Evolutionary conservation across 1,140 invertebrate genomes (phyloP).

Genomic region (Apis cerana): DNA sequence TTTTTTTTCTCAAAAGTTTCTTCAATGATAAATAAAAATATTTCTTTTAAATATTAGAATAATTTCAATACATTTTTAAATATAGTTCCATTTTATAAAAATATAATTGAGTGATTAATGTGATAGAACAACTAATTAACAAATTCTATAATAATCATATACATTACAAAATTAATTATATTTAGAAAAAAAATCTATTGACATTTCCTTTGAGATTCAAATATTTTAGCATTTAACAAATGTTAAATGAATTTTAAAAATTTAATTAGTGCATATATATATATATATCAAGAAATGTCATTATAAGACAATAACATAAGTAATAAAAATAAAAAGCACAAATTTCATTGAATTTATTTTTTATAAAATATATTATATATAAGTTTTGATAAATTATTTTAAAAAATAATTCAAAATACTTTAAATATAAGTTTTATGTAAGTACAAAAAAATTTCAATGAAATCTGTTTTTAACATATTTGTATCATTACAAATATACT

Average conservation of each 20-base stretch:
- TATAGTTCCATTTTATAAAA: constrained; percentile 16
- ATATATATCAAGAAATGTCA: not conserved
- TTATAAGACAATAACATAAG: not conserved
- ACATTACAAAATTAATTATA: not conserved
- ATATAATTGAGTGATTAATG: not conserved
- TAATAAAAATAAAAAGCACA: not conserved
- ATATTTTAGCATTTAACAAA: not conserved
- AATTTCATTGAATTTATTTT: constrained; percentile 6
- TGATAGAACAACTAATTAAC: not conserved
- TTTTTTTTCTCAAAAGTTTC: too few relatives aligned
- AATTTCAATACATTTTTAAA: not conserved
- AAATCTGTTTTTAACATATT: not conserved
- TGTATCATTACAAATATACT: not conserved
- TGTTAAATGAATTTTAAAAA: not conserved
- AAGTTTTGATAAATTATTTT: not conserved
- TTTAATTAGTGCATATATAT: not conserved
- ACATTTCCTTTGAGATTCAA: constrained; percentile 35
- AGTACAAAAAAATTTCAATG: not conserved
- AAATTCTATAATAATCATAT: not conserved
- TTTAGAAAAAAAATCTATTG: not conserved
- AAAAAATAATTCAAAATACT: not conserved
- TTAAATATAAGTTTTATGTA: not conserved
- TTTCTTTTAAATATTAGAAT: not conserved
- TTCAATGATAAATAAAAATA: not conserved
- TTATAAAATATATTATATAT: not conserved